A percentile compares a stretch with the other conserved stretches of the same genome.
These are phyloP conservation scores for Toxostoma redivivum DNA, from an alignment of 2,113 vertebrate species.

Conservation along the genomic window DNA sequence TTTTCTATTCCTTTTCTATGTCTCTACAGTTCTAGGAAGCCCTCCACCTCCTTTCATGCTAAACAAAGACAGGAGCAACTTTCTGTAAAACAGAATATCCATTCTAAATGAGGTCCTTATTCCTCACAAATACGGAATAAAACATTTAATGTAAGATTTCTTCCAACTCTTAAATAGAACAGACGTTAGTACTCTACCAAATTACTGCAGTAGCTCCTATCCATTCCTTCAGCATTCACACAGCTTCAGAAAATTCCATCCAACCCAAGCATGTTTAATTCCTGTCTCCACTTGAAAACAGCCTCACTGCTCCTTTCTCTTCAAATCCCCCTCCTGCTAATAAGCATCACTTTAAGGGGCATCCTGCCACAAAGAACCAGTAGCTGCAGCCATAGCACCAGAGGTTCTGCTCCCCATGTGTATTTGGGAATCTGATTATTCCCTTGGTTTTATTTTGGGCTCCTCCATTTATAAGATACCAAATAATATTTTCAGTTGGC, in stretches of 20 bases:
- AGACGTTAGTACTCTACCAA: rapidly evolving
- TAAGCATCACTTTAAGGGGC: neutral
- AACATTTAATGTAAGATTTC: neutral
- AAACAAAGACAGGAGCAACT: neutral
- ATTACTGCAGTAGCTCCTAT: neutral
- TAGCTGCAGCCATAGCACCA: neutral
- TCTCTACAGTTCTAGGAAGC: neutral
- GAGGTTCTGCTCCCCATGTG: neutral
- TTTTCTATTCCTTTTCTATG: rapidly evolving
- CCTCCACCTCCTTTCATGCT: neutral
- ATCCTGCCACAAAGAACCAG: neutral
- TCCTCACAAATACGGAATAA: neutral
- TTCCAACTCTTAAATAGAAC: neutral
- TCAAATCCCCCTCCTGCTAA: neutral
- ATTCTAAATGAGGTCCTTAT: neutral
- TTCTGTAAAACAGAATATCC: neutral
- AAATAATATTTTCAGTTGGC: neutral
- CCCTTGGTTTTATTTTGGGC: neutral
- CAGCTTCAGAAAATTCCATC: neutral
- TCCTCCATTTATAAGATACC: neutral
- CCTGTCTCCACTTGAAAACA: neutral
- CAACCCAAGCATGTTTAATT: neutral
- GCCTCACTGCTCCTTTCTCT: neutral
- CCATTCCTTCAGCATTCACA: neutral
- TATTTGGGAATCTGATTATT: neutral